phyloP scores from a whole-genome alignment of 2,797 vertebrate species.

The Enteromius paludinosus region DNA sequence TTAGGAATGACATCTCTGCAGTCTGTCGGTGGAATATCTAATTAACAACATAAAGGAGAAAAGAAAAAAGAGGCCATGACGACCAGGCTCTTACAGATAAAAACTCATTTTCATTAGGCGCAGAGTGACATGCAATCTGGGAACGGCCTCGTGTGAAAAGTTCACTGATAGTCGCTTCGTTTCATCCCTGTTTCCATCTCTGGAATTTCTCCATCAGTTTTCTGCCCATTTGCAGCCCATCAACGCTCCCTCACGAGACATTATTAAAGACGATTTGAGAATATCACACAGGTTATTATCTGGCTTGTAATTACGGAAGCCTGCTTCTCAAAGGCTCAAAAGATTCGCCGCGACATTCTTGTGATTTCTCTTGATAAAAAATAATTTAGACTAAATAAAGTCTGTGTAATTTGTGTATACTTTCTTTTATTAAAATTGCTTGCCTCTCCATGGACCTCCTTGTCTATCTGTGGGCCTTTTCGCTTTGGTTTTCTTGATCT shows the following conservation, averaged over 20 bases:
- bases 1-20: slow-evolving; percentile 61
- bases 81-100: slow-evolving; percentile 48
- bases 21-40: slow-evolving; percentile 52
- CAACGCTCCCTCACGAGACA: slow-evolving; percentile 17
- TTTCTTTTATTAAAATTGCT: slow-evolving; percentile 16
- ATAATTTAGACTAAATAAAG: slow-evolving; percentile 41
- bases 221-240: slow-evolving; percentile 32
- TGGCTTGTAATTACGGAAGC: slow-evolving; percentile 41
- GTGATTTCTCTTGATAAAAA: slow-evolving; percentile 42
- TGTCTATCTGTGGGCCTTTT: neutral
- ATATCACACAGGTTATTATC: slow-evolving; percentile 42
- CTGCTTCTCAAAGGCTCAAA: slow-evolving; percentile 31
- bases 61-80: slow-evolving; percentile 30
- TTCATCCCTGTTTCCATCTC: slow-evolving; percentile 33
- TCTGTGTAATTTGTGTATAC: slow-evolving; percentile 34
- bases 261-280: slow-evolving; percentile 49
- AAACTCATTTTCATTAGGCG: slow-evolving; percentile 58
- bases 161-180: slow-evolving; percentile 43
- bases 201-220: slow-evolving; percentile 44
- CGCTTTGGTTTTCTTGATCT: neutral
- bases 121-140: slow-evolving; percentile 48
- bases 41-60: slow-evolving; percentile 59
- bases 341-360: slow-evolving; percentile 24
- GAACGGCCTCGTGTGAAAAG: slow-evolving; percentile 36
- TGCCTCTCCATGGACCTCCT: neutral